A percentile compares a stretch with the other conserved stretches of the same genome.
Evolutionary conservation across 53 echinoderm and acorn worm genomes (phyloP).

Genomic region (Crossaster papposus): DNA sequence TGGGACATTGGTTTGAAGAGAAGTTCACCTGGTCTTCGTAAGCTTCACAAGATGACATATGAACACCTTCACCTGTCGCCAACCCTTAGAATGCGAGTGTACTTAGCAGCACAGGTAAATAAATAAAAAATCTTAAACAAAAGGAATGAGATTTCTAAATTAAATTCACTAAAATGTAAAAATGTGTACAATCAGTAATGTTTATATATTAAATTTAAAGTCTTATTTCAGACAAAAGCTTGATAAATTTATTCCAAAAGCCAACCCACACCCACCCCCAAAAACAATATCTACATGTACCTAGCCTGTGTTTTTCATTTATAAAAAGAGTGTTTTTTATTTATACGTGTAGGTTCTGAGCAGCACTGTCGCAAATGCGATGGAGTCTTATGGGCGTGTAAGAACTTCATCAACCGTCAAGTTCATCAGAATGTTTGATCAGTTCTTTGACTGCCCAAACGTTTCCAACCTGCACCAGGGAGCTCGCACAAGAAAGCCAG

Average conservation of each 20-base stretch:
- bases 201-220: no score
- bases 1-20: no score
- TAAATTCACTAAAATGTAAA: not conserved
- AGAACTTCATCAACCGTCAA: slow-evolving; percentile 31
- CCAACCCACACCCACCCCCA: not conserved
- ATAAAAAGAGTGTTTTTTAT: not conserved
- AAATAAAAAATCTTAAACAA: not conserved
- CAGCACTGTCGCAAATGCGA: slow-evolving; percentile 57
- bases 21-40: no score
- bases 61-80: slow-evolving; percentile 42
- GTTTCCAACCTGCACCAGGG: slow-evolving; percentile 25
- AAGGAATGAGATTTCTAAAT: no score
- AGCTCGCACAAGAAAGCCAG: slow-evolving; percentile 16
- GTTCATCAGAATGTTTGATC: slow-evolving; percentile 56
- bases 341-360: slow-evolving; percentile 39
- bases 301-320: not conserved
- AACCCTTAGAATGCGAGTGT: slow-evolving; percentile 30
- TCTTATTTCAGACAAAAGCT: no score
- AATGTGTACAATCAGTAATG: not conserved
- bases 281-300: not conserved
- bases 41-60: slow-evolving; percentile 20
- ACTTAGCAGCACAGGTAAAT: slow-evolving; percentile 45
- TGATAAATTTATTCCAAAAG: no score
- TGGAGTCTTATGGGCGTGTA: slow-evolving; percentile 10
- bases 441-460: slow-evolving; percentile 63